Conservation (phyloP, 2,888 invertebrate species). For the Lepidochitona cinerea region DNA sequence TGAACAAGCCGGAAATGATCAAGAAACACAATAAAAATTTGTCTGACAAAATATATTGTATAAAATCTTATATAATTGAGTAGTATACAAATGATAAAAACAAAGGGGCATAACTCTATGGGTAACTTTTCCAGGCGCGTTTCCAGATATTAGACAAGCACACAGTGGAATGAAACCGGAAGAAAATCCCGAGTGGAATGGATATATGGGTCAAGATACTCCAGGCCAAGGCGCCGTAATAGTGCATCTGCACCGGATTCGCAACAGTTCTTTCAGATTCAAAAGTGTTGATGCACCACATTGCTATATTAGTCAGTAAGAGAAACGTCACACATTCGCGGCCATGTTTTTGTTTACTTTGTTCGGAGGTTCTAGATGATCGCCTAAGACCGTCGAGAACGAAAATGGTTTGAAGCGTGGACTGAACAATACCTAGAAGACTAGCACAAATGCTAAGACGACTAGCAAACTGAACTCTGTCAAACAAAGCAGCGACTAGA, state of each 20-base stretch:
- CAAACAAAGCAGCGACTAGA: conserved; percentile 90
- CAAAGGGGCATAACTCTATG: too few relatives aligned
- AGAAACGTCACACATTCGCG: conserved; percentile 95
- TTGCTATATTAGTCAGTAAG: conserved; percentile 94
- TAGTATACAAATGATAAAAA: too few relatives aligned
- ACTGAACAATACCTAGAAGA: conserved; percentile 88
- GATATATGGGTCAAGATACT: conserved; percentile 92
- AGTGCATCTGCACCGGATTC: conserved; percentile 92
- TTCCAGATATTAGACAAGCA: conserved; percentile 98
- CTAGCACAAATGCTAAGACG: conserved; percentile 92
- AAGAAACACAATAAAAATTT: too few relatives aligned
- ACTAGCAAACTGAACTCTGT: conserved; percentile 82
- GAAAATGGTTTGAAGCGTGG: conserved; percentile 91
- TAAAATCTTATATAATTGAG: too few relatives aligned
- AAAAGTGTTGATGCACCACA: conserved; percentile 97
- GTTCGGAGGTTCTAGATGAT: conserved; percentile 89
- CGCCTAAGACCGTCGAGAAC: conserved; percentile 93
- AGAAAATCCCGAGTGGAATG: conserved; percentile 94
- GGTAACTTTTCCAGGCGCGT: conserved; percentile 78
- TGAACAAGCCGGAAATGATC: too few relatives aligned
- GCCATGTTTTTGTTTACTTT: conserved; percentile 94
- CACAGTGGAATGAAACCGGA: conserved; percentile 93
- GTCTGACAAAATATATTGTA: too few relatives aligned
- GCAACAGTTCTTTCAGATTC: conserved; percentile 94
- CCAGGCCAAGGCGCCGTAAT: conserved; percentile 95